These are phyloP conservation scores for Danio albolineatus DNA, from an alignment of 2,797 vertebrate species.

Conservation along the genomic window DNA sequence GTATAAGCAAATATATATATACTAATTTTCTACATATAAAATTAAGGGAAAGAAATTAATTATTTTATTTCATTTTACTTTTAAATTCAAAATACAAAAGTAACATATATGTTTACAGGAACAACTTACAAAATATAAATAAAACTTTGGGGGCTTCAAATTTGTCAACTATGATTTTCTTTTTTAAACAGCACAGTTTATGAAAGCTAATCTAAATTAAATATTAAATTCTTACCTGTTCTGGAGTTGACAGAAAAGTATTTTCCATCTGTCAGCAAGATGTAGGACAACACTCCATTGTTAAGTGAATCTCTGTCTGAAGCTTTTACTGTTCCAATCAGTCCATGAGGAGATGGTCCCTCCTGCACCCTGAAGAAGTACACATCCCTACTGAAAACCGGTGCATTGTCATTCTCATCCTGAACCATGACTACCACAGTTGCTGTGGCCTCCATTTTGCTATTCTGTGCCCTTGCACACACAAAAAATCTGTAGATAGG, in stretches of 20 bases:
- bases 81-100: constrained; percentile 4
- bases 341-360: constrained; percentile 79
- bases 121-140: not conserved
- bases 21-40: no score
- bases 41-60: not conserved
- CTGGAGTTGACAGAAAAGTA: constrained; percentile 91
- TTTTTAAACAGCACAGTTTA: no score
- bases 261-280: constrained; percentile 89
- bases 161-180: no score
- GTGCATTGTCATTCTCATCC: constrained; percentile 92
- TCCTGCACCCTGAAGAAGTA: constrained; percentile 89
- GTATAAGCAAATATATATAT: no score
- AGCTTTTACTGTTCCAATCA: constrained; percentile 84
- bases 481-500: constrained; percentile 79
- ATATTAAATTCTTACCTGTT: constrained; percentile 77
- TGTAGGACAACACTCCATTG: constrained; percentile 90
- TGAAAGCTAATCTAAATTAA: not conserved
- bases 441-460: constrained; percentile 71
- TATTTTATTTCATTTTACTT: not conserved
- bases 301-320: constrained; percentile 86
- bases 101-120: not conserved
- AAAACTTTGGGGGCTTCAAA: no score
- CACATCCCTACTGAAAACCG: constrained; percentile 76
- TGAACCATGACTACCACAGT: constrained; percentile 82
- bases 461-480: constrained; percentile 70